Evolutionary conservation across 2,113 vertebrate species (phyloP), one percentile per base, ranked within the genome.

Genomic region (Himantopus leucocephalus): DNA sequence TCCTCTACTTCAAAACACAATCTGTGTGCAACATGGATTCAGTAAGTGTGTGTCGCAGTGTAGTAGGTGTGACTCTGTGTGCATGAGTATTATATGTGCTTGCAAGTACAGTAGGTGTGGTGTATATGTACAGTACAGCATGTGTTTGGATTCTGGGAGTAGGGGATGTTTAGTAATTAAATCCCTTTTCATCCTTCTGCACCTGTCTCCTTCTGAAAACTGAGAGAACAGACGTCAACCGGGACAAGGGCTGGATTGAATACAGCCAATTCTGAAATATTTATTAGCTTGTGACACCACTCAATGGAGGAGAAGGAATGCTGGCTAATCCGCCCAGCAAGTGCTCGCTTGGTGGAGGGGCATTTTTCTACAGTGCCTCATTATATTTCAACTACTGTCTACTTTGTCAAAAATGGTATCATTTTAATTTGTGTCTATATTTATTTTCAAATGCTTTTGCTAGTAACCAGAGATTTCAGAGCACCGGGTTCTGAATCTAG

Each of bases 251-350:
- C 98, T 98, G 98, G 98, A 98, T 98, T 98, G 98, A 99, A 98
- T 98, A 98, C 99, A 99, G 98, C 98, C 99, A 98, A 98, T 98
- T 98, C 98, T 99, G 98, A 99, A 99, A 99, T 99, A 99, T 99
- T 99, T 99, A 99, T 99, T 98, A 99, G 98, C 98, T 98, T 98
- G 98, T 98, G 98, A 99, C 98, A 98, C 98, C 94, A 89, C 97
- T 98, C 98, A 98, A 98, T 98, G 97, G 97, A 98, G 97, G 96
- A 98, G 95, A 92, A 98, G 98, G 98, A 98, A 99, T 98, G 99
- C 98, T 98, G 98, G 98, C 97, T 98, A 98, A 98, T 98, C 98
- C 98, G n/a, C 98, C 98, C 98, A 96, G 98, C 98, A 97, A 98
- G 94, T 98, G 97, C 96, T 97, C 73, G n/a, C 97, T 97, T 97